Evolutionary conservation across 1,140 invertebrate species (phyloP).

Genomic region (Chironomus striatipennis): DNA sequence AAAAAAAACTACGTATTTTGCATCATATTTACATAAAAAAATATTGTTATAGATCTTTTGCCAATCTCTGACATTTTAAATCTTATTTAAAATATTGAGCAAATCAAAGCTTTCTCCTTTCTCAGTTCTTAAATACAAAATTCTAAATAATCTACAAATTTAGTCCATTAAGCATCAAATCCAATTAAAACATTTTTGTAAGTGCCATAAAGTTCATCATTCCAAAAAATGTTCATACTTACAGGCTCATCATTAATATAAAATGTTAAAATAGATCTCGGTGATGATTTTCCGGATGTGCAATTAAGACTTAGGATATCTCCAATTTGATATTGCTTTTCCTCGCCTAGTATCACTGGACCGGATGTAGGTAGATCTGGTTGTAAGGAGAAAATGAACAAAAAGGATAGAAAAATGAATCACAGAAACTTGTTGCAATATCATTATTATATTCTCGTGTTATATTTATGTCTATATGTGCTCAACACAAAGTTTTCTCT

Average conservation of each 20-base stretch:
- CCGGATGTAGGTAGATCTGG: constrained; percentile 65
- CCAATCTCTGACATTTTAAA: too few species aligned
- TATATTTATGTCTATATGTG: background rate
- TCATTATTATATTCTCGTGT: constrained; percentile 5
- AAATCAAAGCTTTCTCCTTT: too few species aligned
- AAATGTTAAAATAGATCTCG: constrained; percentile 65
- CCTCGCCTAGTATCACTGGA: constrained; percentile 68
- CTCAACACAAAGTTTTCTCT: too few species aligned
- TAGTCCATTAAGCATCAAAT: too few species aligned
- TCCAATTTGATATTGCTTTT: constrained; percentile 67
- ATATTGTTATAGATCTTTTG: too few species aligned
- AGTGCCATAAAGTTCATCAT: too few species aligned
- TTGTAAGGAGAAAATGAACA: constrained; percentile 29
- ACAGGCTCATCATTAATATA: constrained; percentile 74
- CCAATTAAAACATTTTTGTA: too few species aligned
- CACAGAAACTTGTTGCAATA: constrained; percentile 24
- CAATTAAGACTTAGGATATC: constrained; percentile 75
- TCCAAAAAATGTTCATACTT: constrained; percentile 33
- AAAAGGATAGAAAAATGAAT: constrained; percentile 29
- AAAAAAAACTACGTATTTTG: too few species aligned
- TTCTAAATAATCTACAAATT: too few species aligned
- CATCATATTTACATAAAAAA: too few species aligned
- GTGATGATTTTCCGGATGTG: constrained; percentile 70
- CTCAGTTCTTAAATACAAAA: too few species aligned
- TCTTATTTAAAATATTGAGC: too few species aligned